Evolutionary conservation across 2,797 vertebrate species (phyloP), one percentile per base, ranked within the genome.

Genomic region (Chelonia mydas): DNA sequence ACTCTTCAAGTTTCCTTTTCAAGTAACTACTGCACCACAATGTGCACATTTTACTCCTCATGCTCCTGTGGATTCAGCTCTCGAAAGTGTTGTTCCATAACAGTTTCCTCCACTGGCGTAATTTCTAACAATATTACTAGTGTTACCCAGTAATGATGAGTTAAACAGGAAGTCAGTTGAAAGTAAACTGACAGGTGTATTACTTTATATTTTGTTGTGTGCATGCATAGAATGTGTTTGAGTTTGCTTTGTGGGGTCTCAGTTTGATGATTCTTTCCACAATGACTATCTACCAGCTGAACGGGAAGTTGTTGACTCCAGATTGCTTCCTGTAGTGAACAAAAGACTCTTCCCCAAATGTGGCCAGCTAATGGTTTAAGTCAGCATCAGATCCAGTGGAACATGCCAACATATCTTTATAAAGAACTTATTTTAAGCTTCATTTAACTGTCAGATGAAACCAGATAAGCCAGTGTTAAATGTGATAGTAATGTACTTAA

Each of bases 291-390:
- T 88, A 96, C 88, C 37, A 47, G 68, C n/a, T 61, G n/a, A 80
- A 95, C 77, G 94, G 97, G 96, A 97, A 97, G 92, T 97, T 94
- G 93, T 96, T 96, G 77, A 88, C 90, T 92, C 81, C 82, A 3
- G 90, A 97, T 96, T 96, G 81, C 93, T 97, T 98, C 97, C 97
- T 96, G 94, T 92, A 87, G 81, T 81, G 89, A 95, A 91, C 90
- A 95, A 94, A 95, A 91, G 59, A 53, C 83, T 95, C 94, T 92
- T 91, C 91, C 68, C 54, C 88, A 94, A 89, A 94, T 90, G 59
- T 5, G 41, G 54, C 83, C 55, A 84, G 72, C 93, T 85, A 45
- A 37, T 25, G 45, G 74, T 89, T 90, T 91, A 77, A 87, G 90
- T 83, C 87, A 78, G 33, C 68, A 93, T 68, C 41, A 72, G 27